Conservation (phyloP, 2,797 vertebrate species). For the Heliangelus exortis region DNA sequence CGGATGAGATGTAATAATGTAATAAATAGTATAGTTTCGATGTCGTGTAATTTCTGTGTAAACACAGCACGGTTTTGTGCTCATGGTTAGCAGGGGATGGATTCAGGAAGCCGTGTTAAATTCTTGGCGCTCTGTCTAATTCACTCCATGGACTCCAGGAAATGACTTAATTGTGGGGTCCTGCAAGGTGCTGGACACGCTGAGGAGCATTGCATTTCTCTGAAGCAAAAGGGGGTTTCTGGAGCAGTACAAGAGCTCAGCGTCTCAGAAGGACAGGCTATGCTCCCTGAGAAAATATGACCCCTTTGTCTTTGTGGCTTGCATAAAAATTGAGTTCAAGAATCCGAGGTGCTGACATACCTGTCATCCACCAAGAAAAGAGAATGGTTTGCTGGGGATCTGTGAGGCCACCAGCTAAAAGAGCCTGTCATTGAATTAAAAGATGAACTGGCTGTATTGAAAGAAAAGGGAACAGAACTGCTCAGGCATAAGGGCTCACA, state of each 20-base stretch:
- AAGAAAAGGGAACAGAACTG: background rate
- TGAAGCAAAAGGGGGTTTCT: background rate
- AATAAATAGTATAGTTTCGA: background rate
- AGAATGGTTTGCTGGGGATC: background rate
- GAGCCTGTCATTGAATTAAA: slow-evolving; percentile 33
- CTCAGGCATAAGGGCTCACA: background rate
- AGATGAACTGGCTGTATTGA: background rate
- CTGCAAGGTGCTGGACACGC: background rate
- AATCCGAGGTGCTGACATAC: background rate
- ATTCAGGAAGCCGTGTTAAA: slow-evolving; percentile 25
- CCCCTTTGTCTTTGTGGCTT: background rate
- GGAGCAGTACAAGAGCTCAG: background rate
- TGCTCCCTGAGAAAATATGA: background rate
- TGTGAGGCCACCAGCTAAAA: background rate
- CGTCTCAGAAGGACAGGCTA: background rate
- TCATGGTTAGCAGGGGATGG: slow-evolving; percentile 1
- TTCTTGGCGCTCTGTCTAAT: slow-evolving; percentile 36
- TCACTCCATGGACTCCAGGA: slow-evolving; percentile 26
- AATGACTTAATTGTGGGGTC: slow-evolving; percentile 45
- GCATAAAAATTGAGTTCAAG: background rate
- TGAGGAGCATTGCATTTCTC: slow-evolving; percentile 1
- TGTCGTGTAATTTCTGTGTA: slow-evolving; percentile 6
- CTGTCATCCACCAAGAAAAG: background rate
- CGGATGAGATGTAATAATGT: background rate
- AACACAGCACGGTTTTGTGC: slow-evolving; percentile 36